Base-by-base conservation (phyloP, 2,888 invertebrate genomes). In the Rugalucina vietnamica region DNA sequence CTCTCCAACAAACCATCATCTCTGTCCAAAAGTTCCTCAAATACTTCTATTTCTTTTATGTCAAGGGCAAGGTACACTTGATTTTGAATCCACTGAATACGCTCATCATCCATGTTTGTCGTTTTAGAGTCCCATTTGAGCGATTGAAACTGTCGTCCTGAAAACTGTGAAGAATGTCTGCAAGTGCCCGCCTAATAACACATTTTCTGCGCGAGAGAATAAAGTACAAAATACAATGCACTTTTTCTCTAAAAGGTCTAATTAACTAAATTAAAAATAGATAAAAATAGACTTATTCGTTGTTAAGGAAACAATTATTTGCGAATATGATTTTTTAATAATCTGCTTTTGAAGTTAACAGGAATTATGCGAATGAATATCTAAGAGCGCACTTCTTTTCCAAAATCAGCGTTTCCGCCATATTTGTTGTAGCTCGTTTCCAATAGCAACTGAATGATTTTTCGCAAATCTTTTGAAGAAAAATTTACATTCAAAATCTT, bases 11-110 rank as follows among this genome's bases (percentile, higher is more conserved):
- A 91, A 4, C 94, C 94, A 84, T 95, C 95, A 77, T 95, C 94
- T 76, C 94, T 81, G 76, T 95, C 94, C 24, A 95, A 79, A 65
- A 95, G 91, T 76, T 95, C 95, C 72, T 95, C 94, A 88, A 95
- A 95, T 36, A 94, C 93, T 39, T 93, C 92, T 27, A 83, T 60
- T 29, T 93, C 92, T 69, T 90, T 87, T 4, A 95, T 93, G 69
- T 94, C 92, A 18, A 95, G 89, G 32, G 93, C 94, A 32, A 90
- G 87, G 87, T 91, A 93, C 3, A 94, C 93, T 76, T 93, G 90
- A 75, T 95, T 93, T 71, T 94, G 86, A n/a, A 95, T 89, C 95
- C 95, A 95, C 81, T 94, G 94, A 49, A 94, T 93, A 78, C 95
- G 85, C 49, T 93, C 92, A 90, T 95, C 95, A 91, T 95, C 95